These are phyloP conservation scores for Apostichopus japonicus DNA, from an alignment of 35 echinoderm and acorn worm species.

Conservation along the genomic window DNA sequence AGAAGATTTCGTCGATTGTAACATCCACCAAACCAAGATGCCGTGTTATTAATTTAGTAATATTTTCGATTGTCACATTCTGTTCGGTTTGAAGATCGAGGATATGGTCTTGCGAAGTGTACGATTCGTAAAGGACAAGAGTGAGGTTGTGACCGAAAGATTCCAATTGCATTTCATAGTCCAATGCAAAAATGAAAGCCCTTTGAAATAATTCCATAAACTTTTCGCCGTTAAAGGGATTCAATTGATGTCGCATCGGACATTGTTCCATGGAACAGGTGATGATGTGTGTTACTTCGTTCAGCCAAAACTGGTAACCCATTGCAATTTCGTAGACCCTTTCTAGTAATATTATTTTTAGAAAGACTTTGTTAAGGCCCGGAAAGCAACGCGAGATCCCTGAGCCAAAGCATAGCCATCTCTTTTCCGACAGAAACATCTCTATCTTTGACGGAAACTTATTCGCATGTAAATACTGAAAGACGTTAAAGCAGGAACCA, in stretches of 20 bases:
- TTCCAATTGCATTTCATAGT: neutral
- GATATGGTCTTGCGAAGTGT: no score
- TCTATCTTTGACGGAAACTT: neutral
- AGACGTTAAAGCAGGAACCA: neutral
- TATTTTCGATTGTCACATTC: no score
- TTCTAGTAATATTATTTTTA: neutral
- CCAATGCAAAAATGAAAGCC: neutral
- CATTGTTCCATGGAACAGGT: neutral
- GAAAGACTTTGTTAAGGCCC: neutral
- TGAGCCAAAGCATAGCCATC: neutral
- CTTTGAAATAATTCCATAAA: neutral
- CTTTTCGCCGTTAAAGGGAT: neutral
- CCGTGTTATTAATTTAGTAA: no score
- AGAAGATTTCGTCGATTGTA: no score
- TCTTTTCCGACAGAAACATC: neutral
- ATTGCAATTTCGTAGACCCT: neutral
- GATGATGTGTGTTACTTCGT: neutral
- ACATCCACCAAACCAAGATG: no score
- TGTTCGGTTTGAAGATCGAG: no score
- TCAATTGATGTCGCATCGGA: neutral
- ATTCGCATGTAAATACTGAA: neutral
- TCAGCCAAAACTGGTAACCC: neutral
- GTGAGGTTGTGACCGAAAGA: neutral
- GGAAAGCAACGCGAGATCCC: neutral
- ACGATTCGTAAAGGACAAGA: neutral